phyloP scores from a whole-genome alignment of 2,797 vertebrate species.

The Paguma larvata region DNA sequence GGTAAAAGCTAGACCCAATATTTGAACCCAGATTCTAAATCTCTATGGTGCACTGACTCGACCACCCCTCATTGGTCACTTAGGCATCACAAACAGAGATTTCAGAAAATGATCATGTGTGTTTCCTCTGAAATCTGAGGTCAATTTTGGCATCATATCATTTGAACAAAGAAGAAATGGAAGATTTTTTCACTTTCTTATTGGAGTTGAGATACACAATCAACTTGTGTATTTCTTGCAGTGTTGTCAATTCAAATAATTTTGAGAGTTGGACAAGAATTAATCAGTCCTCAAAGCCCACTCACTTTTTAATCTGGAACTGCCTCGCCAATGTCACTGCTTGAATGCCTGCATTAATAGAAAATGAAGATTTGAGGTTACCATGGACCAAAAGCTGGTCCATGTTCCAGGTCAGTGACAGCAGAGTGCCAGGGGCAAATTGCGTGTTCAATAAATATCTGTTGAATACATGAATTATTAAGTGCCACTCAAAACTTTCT shows the following conservation, averaged over 20 bases:
- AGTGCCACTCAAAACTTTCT: constrained; percentile 22
- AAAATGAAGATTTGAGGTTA: constrained; percentile 10
- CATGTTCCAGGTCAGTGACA: neutral
- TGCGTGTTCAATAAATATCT: neutral
- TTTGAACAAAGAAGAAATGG: constrained; percentile 51
- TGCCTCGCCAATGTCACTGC: neutral
- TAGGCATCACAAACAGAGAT: neutral
- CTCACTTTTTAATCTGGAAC: constrained; percentile 52
- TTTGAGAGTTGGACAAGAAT: constrained; percentile 59
- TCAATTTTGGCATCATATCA: constrained; percentile 16
- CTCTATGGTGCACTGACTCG: neutral
- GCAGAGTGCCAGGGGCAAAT: neutral
- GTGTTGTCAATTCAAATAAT: constrained; percentile 69
- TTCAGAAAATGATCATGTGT: constrained; percentile 14
- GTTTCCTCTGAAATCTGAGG: constrained; percentile 34
- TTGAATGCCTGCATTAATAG: neutral
- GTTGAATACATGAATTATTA: constrained; percentile 40
- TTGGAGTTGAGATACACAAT: constrained; percentile 50
- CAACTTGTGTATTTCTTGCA: constrained; percentile 48
- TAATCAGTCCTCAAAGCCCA: constrained; percentile 15
- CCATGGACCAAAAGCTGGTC: neutral
- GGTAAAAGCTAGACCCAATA: neutral
- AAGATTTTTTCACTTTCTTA: constrained; percentile 64
- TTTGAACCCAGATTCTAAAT: neutral
- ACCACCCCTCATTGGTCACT: neutral